phyloP scores from a whole-genome alignment of 2,888 invertebrate species.

The Therioaphis trifolii region DNA sequence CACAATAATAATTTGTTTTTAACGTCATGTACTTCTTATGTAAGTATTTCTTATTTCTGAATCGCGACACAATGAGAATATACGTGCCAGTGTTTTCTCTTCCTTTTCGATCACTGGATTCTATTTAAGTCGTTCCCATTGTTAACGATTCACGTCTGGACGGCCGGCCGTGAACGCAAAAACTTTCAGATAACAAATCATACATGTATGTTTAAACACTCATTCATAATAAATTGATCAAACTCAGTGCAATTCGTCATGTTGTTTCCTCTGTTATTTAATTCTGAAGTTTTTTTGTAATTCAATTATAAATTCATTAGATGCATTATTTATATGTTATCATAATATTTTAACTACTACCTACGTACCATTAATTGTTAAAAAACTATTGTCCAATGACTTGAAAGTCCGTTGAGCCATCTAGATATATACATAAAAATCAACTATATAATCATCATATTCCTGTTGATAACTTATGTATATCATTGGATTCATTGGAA shows the following conservation, averaged over 20 bases:
- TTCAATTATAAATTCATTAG: too few species aligned
- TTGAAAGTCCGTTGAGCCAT: neutral
- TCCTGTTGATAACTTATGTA: neutral
- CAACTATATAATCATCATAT: neutral
- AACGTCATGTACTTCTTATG: slow-evolving; percentile 21
- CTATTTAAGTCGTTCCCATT: slow-evolving; percentile 31
- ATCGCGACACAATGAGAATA: slow-evolving; percentile 6
- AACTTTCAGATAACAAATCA: slow-evolving; percentile 43
- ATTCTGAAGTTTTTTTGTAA: too few species aligned
- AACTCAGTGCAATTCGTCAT: neutral
- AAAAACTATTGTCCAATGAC: neutral
- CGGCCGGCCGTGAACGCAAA: slow-evolving; percentile 21
- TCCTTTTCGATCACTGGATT: slow-evolving; percentile 36
- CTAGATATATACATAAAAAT: neutral
- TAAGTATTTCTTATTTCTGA: slow-evolving; percentile 36
- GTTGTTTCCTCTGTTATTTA: neutral
- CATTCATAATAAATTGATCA: neutral
- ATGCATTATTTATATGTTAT: slow-evolving; percentile 7
- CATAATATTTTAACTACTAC: slow-evolving; percentile 5
- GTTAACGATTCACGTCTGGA: neutral
- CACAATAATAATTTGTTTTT: neutral
- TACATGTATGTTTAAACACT: slow-evolving; percentile 7
- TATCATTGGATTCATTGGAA: too few species aligned
- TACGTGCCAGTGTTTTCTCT: slow-evolving; percentile 34
- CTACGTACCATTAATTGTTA: neutral